phyloP scores from a whole-genome alignment of 2,888 invertebrate genomes.

The Bugulina stolonifera region DNA sequence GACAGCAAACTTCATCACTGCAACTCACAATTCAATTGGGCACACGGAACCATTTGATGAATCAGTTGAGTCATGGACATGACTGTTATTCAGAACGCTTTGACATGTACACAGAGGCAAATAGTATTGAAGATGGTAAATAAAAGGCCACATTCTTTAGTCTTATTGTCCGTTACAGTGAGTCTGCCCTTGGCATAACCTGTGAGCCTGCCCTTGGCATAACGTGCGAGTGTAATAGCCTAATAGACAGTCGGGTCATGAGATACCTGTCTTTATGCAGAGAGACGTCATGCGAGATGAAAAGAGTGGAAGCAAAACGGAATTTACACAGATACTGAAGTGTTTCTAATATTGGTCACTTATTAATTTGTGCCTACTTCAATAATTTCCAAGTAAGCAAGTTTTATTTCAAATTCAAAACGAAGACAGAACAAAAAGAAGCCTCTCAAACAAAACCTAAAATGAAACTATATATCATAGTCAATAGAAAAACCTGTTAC shows the following conservation, averaged over 20 bases:
- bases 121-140: background rate
- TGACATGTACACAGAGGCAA: background rate
- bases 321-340: too few species aligned
- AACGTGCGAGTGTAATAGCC: too few species aligned
- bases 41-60: background rate
- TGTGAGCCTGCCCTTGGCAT: too few species aligned
- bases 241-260: background rate
- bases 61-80: background rate
- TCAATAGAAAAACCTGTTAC: too few species aligned
- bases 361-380: too few species aligned
- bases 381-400: too few species aligned
- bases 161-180: background rate
- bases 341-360: too few species aligned
- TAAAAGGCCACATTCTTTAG: background rate
- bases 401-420: too few species aligned
- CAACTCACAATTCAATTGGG: background rate
- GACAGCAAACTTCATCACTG: background rate
- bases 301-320: background rate
- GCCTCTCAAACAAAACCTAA: too few species aligned
- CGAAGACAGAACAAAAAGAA: too few species aligned
- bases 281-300: background rate
- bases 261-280: background rate
- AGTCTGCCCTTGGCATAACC: too few species aligned
- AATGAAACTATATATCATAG: too few species aligned
- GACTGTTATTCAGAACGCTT: background rate